Conservation (phyloP, 30 jellyfish, hydroid and myxozoan species). For the Catostylus mosaicus region DNA sequence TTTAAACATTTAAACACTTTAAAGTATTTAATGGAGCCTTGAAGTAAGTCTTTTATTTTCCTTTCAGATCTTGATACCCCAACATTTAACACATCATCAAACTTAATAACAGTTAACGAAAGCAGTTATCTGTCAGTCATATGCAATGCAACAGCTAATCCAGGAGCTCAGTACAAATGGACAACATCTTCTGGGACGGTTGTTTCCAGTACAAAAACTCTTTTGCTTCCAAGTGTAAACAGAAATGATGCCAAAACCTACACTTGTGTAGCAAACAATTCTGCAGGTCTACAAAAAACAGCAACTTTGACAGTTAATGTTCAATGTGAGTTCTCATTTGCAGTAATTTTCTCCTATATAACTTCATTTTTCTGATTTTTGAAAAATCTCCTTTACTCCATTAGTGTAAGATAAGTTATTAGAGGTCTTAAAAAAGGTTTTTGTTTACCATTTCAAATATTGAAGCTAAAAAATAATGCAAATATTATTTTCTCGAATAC, state of each 20-base stretch:
- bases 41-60: neutral
- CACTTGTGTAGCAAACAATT: conserved; percentile 22
- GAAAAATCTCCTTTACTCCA: too few species aligned
- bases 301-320: neutral
- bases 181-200: neutral
- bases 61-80: conserved; percentile 17
- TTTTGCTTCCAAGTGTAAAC: neutral
- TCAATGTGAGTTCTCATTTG: neutral
- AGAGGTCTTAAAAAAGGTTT: too few species aligned
- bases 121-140: neutral
- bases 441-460: too few species aligned
- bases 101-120: neutral
- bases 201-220: conserved; percentile 2
- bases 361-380: neutral
- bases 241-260: conserved; percentile 28
- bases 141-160: conserved; percentile 10
- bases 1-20: too few species aligned
- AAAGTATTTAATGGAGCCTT: too few species aligned
- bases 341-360: neutral
- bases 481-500: too few species aligned
- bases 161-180: conserved; percentile 17
- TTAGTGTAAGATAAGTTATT: too few species aligned
- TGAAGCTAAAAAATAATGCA: too few species aligned
- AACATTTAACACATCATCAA: neutral
- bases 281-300: conserved; percentile 19